phyloP scores from a whole-genome alignment of 2,113 vertebrate genomes.

The Odocoileus virginianus region DNA sequence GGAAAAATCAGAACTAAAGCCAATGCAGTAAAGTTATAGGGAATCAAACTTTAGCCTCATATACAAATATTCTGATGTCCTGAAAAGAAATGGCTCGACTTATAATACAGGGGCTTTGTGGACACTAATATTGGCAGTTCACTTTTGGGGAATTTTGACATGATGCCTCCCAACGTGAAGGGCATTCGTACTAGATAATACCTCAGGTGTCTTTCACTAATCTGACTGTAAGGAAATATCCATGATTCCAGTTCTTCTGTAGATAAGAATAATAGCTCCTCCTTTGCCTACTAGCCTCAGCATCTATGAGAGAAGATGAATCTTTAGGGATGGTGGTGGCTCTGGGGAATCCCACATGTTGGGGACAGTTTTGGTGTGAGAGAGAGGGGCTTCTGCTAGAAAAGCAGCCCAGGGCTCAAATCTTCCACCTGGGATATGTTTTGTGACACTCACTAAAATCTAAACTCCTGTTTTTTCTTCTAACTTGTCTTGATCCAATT shows the following conservation, averaged over 20 bases:
- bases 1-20: slow-evolving; percentile 10
- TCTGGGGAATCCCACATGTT: background rate
- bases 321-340: background rate
- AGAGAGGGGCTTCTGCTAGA: background rate
- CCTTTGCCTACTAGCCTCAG: background rate
- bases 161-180: background rate
- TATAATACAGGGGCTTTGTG: background rate
- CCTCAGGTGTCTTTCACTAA: background rate
- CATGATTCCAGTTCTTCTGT: background rate
- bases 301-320: background rate
- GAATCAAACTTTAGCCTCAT: background rate
- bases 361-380: background rate
- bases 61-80: background rate
- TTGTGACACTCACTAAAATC: slow-evolving; percentile 43
- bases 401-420: background rate
- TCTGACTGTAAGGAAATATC: background rate
- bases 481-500: slow-evolving; percentile 55
- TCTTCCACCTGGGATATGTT: slow-evolving; percentile 27
- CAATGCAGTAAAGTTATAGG: background rate
- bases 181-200: background rate
- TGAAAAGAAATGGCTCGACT: background rate
- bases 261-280: background rate
- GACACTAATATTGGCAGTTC: background rate
- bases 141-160: background rate
- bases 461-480: slow-evolving; percentile 40